These are phyloP conservation scores for Drosophila pectinifera DNA, from an alignment of 1,140 invertebrate genomes.

Conservation along the genomic window DNA sequence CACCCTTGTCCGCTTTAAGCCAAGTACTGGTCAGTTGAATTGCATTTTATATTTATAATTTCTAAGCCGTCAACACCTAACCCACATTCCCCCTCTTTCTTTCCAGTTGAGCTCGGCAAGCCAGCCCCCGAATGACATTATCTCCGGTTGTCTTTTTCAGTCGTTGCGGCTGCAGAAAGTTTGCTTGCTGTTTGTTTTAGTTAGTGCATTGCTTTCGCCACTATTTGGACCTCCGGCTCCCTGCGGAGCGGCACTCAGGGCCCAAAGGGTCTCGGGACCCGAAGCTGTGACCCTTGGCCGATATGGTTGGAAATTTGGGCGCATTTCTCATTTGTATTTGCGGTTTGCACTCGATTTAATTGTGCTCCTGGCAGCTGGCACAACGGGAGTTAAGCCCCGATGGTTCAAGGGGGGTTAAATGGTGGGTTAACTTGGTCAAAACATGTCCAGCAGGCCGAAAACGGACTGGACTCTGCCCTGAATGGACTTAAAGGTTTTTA, in stretches of 20 bases:
- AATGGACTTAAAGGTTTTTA: not conserved
- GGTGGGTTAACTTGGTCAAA: conserved; percentile 1
- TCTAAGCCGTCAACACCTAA: too few species aligned
- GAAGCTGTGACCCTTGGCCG: conserved; percentile 6
- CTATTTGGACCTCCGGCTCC: conserved; percentile 18
- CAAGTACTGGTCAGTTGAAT: too few species aligned
- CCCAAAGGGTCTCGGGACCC: not conserved
- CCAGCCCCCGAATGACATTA: not conserved
- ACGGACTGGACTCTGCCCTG: not conserved
- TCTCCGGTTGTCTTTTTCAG: conserved; percentile 11
- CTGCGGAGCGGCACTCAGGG: conserved; percentile 1
- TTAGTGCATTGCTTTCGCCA: conserved; percentile 58
- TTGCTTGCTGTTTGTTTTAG: conserved; percentile 60
- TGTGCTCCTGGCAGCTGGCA: conserved; percentile 29
- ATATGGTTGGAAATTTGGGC: conserved; percentile 24
- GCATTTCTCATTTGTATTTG: conserved; percentile 66
- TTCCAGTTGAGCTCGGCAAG: too few species aligned
- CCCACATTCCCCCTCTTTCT: too few species aligned
- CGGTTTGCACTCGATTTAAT: conserved; percentile 68
- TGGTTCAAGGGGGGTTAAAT: not conserved
- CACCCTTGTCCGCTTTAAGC: too few species aligned
- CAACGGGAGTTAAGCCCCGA: not conserved
- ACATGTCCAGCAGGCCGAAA: conserved; percentile 1
- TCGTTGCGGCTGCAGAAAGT: conserved; percentile 41
- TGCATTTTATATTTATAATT: too few species aligned